A percentile compares a stretch with the other conserved stretches of the same genome.
Conservation (phyloP, 2,797 vertebrate species). For the Cynopterus sphinx region DNA sequence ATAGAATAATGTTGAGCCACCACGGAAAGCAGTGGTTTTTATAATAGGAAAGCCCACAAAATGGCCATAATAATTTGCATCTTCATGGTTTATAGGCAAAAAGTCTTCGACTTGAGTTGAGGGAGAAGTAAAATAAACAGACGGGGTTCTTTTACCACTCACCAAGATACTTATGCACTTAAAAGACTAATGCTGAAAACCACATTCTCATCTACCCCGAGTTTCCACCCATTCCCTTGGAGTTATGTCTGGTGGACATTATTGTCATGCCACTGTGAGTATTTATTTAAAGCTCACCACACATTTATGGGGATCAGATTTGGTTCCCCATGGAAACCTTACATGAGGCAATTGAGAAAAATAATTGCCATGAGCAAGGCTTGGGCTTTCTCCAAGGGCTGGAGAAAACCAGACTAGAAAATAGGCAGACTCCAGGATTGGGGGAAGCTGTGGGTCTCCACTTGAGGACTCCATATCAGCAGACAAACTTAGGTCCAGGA, state of each 20-base stretch:
- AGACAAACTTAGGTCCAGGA: not conserved
- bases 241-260: not conserved
- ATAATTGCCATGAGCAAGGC: not conserved
- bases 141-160: constrained; percentile 42
- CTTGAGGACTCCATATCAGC: not conserved
- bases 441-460: not conserved
- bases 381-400: not conserved
- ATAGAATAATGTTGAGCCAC: constrained; percentile 25
- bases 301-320: constrained; percentile 56
- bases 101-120: constrained; percentile 60
- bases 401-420: not conserved
- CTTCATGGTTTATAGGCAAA: constrained; percentile 65
- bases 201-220: constrained; percentile 38
- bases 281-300: constrained; percentile 64
- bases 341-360: constrained; percentile 29
- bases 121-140: constrained; percentile 59
- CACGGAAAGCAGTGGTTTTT: constrained; percentile 55
- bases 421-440: not conserved
- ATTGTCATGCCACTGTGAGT: constrained; percentile 15
- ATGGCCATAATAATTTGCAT: constrained; percentile 66
- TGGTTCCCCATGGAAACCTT: constrained; percentile 30
- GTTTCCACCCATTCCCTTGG: constrained; percentile 22
- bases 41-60: constrained; percentile 54
- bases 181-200: constrained; percentile 53
- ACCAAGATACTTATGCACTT: constrained; percentile 60